phyloP scores from a whole-genome alignment of 2,797 vertebrate genomes.

The Ctenosaura bakeri region DNA sequence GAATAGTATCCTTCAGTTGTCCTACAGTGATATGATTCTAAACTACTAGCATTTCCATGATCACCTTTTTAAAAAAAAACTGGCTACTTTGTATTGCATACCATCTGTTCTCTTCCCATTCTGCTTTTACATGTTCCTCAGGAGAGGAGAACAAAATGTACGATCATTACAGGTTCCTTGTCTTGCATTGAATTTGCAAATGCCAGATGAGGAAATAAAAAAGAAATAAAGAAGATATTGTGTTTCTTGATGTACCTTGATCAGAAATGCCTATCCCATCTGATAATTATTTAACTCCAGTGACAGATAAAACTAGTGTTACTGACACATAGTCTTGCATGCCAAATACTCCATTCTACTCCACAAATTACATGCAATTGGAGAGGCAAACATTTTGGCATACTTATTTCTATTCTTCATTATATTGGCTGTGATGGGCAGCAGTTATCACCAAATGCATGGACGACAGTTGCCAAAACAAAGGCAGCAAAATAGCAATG shows the following conservation, averaged over 20 bases:
- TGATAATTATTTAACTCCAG: conserved; percentile 27
- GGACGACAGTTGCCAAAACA: background rate
- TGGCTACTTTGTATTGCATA: background rate
- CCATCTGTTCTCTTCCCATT: conserved; percentile 1
- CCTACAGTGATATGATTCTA: background rate
- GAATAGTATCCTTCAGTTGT: background rate
- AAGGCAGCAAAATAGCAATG: background rate
- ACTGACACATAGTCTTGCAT: conserved; percentile 29
- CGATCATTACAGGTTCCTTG: background rate
- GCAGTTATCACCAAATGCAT: background rate
- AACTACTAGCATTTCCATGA: background rate
- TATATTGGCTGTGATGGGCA: conserved; percentile 10
- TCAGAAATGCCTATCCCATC: conserved; percentile 24
- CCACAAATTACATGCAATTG: conserved; percentile 38
- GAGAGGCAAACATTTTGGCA: conserved; percentile 42
- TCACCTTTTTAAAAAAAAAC: background rate
- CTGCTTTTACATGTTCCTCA: background rate
- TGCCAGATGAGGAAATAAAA: conserved; percentile 53
- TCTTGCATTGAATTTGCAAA: conserved; percentile 38
- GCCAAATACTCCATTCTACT: conserved; percentile 12
- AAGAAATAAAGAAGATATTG: conserved; percentile 12
- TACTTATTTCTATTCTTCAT: conserved; percentile 32
- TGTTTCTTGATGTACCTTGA: conserved; percentile 51
- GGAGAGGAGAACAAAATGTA: background rate
- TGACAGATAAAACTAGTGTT: conserved; percentile 33